These are phyloP conservation scores for Microcebus griseorufus DNA, from an alignment of 2,113 vertebrate species.

Conservation along the genomic window DNA sequence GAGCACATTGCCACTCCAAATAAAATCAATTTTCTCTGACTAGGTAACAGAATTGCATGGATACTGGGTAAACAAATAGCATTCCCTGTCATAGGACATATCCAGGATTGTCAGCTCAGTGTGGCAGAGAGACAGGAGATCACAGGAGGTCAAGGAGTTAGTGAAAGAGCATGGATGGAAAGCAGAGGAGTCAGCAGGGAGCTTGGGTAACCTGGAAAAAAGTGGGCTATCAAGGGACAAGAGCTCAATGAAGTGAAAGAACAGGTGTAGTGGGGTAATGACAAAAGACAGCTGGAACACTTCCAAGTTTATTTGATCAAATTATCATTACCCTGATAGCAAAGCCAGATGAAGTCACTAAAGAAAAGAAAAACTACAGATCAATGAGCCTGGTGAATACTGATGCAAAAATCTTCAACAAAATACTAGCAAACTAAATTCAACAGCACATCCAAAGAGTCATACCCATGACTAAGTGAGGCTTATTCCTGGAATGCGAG, in stretches of 20 bases:
- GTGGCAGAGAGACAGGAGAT: background rate
- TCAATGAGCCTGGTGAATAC: background rate
- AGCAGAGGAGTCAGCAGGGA: background rate
- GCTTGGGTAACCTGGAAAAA: background rate
- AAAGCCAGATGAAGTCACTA: background rate
- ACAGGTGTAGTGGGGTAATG: background rate
- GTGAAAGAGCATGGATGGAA: background rate
- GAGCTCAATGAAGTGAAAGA: background rate
- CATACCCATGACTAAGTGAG: background rate
- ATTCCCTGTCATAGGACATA: background rate
- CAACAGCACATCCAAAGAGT: background rate
- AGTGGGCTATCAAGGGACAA: background rate
- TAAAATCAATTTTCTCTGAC: background rate
- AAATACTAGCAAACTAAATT: background rate
- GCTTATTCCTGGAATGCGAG: background rate
- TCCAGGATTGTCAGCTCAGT: background rate
- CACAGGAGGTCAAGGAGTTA: background rate
- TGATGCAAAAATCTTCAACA: background rate
- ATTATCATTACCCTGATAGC: background rate
- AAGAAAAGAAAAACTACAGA: background rate
- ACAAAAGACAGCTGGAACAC: background rate
- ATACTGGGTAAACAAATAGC: background rate
- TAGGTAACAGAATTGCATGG: background rate
- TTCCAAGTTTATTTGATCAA: background rate
- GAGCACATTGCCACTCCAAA: background rate